A percentile compares a stretch with the other conserved stretches of the same genome.
Evolutionary conservation across 2,113 vertebrate species (phyloP).

Genomic region (Gallinago paraguaiae): DNA sequence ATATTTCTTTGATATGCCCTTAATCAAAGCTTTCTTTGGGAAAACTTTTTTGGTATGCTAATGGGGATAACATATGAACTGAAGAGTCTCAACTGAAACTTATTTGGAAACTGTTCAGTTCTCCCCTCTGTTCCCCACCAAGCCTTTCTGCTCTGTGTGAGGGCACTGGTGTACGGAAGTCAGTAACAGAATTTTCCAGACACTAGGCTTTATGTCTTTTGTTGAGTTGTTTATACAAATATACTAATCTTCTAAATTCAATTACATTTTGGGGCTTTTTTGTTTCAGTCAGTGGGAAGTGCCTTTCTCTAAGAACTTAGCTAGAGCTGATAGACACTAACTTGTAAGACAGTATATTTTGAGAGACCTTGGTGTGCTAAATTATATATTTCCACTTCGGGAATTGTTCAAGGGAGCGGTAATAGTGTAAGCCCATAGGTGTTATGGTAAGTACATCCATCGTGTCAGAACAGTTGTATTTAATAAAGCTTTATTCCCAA

Average conservation of each 20-base stretch:
- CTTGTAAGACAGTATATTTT: slow-evolving; percentile 30
- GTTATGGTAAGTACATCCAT: slow-evolving; percentile 64
- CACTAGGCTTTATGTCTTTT: not conserved
- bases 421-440: slow-evolving; percentile 65
- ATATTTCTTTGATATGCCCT: not conserved
- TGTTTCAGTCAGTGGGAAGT: not conserved
- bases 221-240: too few relatives aligned
- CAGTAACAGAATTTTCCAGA: not conserved
- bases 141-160: not conserved
- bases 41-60: not conserved
- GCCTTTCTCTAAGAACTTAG: not conserved
- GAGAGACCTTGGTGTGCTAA: slow-evolving; percentile 52
- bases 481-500: slow-evolving; percentile 70
- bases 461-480: slow-evolving; percentile 70
- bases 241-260: not conserved
- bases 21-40: not conserved
- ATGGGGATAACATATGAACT: not conserved
- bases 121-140: not conserved
- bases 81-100: not conserved
- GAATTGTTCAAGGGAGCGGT: slow-evolving; percentile 65
- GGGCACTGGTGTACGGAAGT: not conserved
- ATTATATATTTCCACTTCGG: slow-evolving; percentile 69
- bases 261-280: not conserved
- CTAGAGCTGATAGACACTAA: not conserved
- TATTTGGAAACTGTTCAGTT: not conserved